Percentiles rank a stretch among this genome's conserved stretches.
These are phyloP conservation scores for Heteromurus nitidus DNA, from an alignment of 2,888 invertebrate species.

Conservation along the genomic window DNA sequence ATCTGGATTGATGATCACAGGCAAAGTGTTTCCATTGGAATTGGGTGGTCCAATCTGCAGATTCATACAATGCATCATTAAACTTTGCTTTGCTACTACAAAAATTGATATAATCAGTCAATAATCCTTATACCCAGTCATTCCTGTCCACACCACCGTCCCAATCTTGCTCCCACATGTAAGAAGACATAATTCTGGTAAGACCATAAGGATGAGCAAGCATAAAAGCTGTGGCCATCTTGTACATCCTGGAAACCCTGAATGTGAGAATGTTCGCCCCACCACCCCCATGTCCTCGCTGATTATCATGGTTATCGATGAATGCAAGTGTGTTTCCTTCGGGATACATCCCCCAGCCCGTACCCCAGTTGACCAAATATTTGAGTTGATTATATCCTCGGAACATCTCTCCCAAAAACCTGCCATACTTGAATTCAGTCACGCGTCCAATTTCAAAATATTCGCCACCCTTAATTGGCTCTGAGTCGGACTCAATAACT, in stretches of 20 bases:
- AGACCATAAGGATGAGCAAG: conserved; percentile 89
- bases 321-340: conserved; percentile 83
- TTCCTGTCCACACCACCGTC: conserved; percentile 40
- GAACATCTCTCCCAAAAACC: conserved; percentile 80
- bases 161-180: conserved; percentile 78
- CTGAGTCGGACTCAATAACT: conserved; percentile 72
- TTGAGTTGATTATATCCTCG: conserved; percentile 68
- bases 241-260: conserved; percentile 68
- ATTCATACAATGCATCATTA: neutral
- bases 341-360: conserved; percentile 81
- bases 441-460: conserved; percentile 75
- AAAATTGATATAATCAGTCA: no score
- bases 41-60: conserved; percentile 57
- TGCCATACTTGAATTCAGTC: conserved; percentile 79
- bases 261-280: conserved; percentile 71
- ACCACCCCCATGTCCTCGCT: conserved; percentile 77
- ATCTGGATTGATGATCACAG: conserved; percentile 75
- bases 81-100: no score
- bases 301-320: conserved; percentile 89
- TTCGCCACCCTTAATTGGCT: conserved; percentile 75
- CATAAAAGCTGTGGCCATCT: conserved; percentile 88
- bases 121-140: conserved; percentile 59
- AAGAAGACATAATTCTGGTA: conserved; percentile 83
- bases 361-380: conserved; percentile 50
- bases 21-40: conserved; percentile 75